phyloP scores from a whole-genome alignment of 2,113 vertebrate genomes.

The Rhizomys pruinosus region DNA sequence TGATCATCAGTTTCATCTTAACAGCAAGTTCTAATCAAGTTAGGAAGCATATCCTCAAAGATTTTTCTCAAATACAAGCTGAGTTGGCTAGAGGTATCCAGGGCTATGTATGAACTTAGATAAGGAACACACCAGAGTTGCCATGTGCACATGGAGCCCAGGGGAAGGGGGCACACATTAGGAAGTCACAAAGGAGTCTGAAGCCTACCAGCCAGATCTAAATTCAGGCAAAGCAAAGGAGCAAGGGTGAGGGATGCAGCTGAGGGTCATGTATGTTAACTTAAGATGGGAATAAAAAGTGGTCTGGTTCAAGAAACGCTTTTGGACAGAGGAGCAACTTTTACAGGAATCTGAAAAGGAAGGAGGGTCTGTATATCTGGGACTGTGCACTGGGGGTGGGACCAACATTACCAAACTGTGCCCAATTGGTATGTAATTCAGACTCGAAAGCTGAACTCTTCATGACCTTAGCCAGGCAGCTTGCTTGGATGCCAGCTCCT shows the following conservation, averaged over 20 bases:
- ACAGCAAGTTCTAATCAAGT: not conserved
- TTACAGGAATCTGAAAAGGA: not conserved
- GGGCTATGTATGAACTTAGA: not conserved
- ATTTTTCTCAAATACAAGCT: too few relatives aligned
- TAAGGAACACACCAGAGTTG: not conserved
- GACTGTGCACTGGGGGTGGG: not conserved
- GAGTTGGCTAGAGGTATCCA: not conserved
- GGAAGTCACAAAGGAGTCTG: constrained; percentile 1
- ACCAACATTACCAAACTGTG: not conserved
- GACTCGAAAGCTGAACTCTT: not conserved
- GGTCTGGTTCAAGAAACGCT: constrained; percentile 1
- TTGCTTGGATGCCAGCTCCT: not conserved
- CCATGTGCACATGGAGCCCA: not conserved
- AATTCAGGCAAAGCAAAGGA: constrained; percentile 9
- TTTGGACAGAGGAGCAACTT: not conserved
- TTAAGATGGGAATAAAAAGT: not conserved
- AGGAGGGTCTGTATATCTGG: not conserved
- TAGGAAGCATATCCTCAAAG: not conserved
- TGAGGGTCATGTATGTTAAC: not conserved
- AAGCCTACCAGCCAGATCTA: not conserved
- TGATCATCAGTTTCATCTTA: not conserved
- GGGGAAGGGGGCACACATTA: not conserved
- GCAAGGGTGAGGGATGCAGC: constrained; percentile 5
- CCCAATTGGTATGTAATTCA: not conserved
- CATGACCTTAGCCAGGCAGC: not conserved